Conservation (phyloP, 1,140 invertebrate species). For the Rhopalosiphum padi region DNA sequence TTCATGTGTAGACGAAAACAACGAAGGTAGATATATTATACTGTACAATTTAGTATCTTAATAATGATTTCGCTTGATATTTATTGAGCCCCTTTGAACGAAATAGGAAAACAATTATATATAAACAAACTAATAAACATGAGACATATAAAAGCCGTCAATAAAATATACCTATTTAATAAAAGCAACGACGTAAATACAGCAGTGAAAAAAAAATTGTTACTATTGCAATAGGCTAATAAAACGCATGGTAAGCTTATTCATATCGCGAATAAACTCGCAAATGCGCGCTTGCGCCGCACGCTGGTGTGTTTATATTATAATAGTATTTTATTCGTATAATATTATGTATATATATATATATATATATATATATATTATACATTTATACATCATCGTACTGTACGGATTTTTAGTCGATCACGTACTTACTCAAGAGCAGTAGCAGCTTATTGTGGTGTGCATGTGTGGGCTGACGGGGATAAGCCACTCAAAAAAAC, state of each 20-base stretch:
- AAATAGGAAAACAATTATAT: background rate
- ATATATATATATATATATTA: background rate
- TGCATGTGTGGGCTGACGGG: background rate
- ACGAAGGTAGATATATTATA: background rate
- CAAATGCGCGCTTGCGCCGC: background rate
- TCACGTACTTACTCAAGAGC: conserved; percentile 21
- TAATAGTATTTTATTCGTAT: background rate
- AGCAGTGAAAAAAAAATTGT: background rate
- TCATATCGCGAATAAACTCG: background rate
- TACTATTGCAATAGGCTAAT: too few species aligned
- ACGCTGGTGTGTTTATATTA: background rate
- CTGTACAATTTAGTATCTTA: background rate
- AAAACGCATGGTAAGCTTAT: background rate
- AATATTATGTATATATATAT: too few species aligned
- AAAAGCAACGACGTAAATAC: background rate
- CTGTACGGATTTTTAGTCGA: background rate
- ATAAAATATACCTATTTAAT: background rate
- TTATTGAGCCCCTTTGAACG: background rate
- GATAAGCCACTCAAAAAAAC: conserved; percentile 19
- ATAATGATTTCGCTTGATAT: background rate
- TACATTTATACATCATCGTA: background rate
- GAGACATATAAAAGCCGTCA: background rate
- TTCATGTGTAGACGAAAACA: background rate
- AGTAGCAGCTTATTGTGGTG: background rate
- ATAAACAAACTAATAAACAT: too few species aligned